These are phyloP conservation scores for Pseudotriccus pelzelni DNA, from an alignment of 2,797 vertebrate genomes.

Conservation along the genomic window DNA sequence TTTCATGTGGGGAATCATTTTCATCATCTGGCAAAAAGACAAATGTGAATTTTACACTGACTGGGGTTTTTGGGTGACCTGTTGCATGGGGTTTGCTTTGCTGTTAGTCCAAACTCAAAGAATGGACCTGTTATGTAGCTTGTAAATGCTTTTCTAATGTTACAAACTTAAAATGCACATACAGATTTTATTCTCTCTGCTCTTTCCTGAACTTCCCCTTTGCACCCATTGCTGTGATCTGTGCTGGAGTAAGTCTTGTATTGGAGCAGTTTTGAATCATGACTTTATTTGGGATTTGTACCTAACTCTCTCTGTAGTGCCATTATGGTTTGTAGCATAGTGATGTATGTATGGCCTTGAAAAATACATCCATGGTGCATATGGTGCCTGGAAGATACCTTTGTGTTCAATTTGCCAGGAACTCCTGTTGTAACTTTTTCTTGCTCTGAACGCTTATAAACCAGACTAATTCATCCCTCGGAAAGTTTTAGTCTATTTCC, in stretches of 20 bases:
- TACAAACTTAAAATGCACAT: not conserved
- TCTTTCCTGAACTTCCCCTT: not conserved
- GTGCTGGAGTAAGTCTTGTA: not conserved
- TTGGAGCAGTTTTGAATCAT: not conserved
- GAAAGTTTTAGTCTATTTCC: not conserved
- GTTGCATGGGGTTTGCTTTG: constrained; percentile 31
- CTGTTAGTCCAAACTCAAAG: not conserved
- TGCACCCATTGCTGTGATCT: not conserved
- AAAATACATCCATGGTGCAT: not conserved
- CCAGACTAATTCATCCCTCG: not conserved
- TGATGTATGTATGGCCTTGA: not conserved
- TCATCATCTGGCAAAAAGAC: constrained; percentile 46
- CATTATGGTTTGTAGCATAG: not conserved
- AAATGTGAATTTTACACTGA: not conserved
- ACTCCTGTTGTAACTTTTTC: not conserved
- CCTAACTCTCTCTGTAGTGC: not conserved
- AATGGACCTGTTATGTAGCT: not conserved
- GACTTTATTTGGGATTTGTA: not conserved
- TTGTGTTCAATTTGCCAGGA: not conserved
- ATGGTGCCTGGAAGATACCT: not conserved
- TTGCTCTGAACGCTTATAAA: not conserved
- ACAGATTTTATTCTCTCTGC: not conserved
- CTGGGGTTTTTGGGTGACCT: constrained; percentile 2
- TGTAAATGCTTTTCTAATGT: constrained; percentile 2
- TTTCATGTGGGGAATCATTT: constrained; percentile 45